Conservation (phyloP, 2,113 vertebrate species). For the Chloebia gouldiae region DNA sequence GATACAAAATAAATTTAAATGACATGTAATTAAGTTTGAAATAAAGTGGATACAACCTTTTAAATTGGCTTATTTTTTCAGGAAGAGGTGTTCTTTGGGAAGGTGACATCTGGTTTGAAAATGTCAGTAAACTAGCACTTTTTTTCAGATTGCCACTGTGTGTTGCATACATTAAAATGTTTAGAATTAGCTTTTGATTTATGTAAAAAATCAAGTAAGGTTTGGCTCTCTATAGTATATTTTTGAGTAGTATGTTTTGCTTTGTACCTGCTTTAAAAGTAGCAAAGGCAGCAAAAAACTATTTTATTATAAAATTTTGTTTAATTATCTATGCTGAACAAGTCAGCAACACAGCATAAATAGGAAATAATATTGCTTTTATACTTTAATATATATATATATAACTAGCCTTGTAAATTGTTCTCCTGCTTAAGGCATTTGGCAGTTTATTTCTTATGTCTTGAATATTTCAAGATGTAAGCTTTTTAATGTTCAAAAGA, state of each 20-base stretch:
- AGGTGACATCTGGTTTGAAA: not conserved
- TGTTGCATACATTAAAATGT: not conserved
- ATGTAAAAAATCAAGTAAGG: not conserved
- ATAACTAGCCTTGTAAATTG: constrained; percentile 15
- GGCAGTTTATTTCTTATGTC: constrained; percentile 56
- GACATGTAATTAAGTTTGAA: not conserved
- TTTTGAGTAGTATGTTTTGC: not conserved
- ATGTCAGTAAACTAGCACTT: not conserved
- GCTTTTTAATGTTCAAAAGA: constrained; percentile 69
- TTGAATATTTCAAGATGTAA: constrained; percentile 30
- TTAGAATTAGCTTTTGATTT: constrained; percentile 6
- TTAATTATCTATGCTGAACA: constrained; percentile 55
- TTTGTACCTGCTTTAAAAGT: constrained; percentile 21
- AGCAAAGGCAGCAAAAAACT: not conserved
- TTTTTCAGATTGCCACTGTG: not conserved
- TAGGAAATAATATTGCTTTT: constrained; percentile 11
- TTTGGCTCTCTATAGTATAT: not conserved
- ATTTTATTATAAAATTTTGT: not conserved
- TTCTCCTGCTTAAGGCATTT: constrained; percentile 34
- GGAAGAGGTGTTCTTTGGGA: not conserved
- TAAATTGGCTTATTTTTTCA: not conserved
- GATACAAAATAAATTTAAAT: not conserved
- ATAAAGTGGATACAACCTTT: not conserved
- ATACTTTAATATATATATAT: not conserved
- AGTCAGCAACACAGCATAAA: constrained; percentile 7